A percentile compares a stretch with the other conserved stretches of the same genome.
phyloP scores from a whole-genome alignment of 1,140 invertebrate species.

The Nephotettix cincticeps region DNA sequence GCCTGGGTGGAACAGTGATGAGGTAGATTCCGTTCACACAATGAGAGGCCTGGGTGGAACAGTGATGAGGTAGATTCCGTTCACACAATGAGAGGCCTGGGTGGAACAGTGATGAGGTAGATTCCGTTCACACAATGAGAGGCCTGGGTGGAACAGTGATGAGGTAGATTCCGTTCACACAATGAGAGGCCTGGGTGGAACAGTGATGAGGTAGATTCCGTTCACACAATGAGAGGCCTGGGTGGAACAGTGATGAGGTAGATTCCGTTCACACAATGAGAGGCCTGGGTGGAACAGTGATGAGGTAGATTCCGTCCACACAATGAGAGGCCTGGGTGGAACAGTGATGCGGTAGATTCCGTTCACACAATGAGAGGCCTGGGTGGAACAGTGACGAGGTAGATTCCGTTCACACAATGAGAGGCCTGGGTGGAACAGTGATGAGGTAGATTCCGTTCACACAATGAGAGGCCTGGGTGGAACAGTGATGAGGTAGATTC shows the following conservation, averaged over 20 bases:
- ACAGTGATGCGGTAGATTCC: not conserved
- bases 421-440: not conserved
- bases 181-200: not conserved
- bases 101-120: not conserved
- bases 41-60: not conserved
- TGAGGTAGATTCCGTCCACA: not conserved
- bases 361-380: not conserved
- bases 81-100: no score
- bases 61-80: not conserved
- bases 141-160: not conserved
- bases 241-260: not conserved
- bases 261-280: not conserved
- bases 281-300: not conserved
- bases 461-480: not conserved
- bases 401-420: not conserved
- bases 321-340: not conserved
- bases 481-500: not conserved
- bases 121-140: conserved; percentile 1
- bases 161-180: not conserved
- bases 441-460: not conserved
- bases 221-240: no score
- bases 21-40: not conserved
- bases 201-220: not conserved
- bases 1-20: not conserved
- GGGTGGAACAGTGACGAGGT: not conserved